Evolutionary conservation across 1,140 invertebrate species (phyloP), one percentile per base, ranked within the genome.

Genomic region (Macrotrachela quadricornifera): DNA sequence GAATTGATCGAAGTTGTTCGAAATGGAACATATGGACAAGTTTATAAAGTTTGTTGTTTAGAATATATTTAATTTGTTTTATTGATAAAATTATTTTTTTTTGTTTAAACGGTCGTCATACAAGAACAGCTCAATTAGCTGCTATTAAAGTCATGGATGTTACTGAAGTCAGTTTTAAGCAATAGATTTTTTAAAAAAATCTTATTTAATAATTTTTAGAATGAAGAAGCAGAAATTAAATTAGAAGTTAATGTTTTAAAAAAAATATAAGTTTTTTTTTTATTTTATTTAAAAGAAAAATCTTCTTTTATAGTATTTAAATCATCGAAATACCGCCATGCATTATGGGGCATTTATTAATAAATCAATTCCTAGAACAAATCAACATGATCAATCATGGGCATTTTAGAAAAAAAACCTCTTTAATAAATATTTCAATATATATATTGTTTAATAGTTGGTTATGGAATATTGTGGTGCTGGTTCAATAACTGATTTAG

Each of bases 401-500:
- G 21, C 8, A n/a, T n/a, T n/a, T n/a, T n/a, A n/a, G n/a, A n/a
- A n/a, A n/a, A n/a, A n/a, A 30, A 30, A 30, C 8, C 2, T 30
- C 2, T 4, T 30, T 30, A 30, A 30, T 30, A 4, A 4, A 4
- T 8, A 4, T 8, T 4, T 30, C 2, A 30, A 30, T 4, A 4
- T 30, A 4, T 30, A 30, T 30, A n/a, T 30, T 30, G 2, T 8
- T 30, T 4, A 30, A 30, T 30, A 30, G 21, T 75, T 97, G 63
- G 94, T 99, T 37, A 99, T 99, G 94, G 94, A 99, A 71, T 99
- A 96, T 68, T 99, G 94, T 76, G 92, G 92, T 61, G 91, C 90
- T 66, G 94, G 87, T 51, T 95, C 88, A 51, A 86, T 99, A 14
- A 97, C 94, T 53, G 94, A 99, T 75, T 76, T 99, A 63, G 91